A percentile compares a stretch with the other conserved stretches of the same genome.
phyloP scores from a whole-genome alignment of 1,140 invertebrate genomes.

The Eulimnadia texana region DNA sequence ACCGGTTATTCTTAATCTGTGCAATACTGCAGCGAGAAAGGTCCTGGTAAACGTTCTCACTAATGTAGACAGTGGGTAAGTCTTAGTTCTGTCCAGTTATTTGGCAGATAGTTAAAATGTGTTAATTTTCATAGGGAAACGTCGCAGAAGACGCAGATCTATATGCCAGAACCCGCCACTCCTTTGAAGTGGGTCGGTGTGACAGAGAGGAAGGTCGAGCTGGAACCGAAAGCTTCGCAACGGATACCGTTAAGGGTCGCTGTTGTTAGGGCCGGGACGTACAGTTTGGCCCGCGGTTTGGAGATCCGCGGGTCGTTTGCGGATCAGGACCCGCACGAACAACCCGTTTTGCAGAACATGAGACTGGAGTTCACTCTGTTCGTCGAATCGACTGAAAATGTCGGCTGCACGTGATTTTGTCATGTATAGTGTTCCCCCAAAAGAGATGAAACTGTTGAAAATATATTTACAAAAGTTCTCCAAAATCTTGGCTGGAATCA shows the following conservation, averaged over 20 bases:
- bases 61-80: not conserved
- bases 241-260: not conserved
- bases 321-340: not conserved
- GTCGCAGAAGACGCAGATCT: not conserved
- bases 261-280: not conserved
- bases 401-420: not conserved
- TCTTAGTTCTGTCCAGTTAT: too few species aligned
- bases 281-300: not conserved
- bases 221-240: not conserved
- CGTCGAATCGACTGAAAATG: not conserved
- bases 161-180: conserved; percentile 6
- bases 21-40: not conserved
- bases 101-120: too few species aligned
- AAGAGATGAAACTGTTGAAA: too few species aligned
- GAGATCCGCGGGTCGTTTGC: not conserved
- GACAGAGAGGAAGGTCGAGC: not conserved
- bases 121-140: too few species aligned
- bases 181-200: not conserved
- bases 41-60: not conserved
- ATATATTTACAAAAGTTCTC: too few species aligned
- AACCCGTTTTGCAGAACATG: not conserved
- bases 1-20: not conserved
- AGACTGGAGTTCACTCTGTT: not conserved
- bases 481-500: too few species aligned
- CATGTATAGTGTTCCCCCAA: not conserved